Base-by-base conservation (phyloP, 2,113 vertebrate species). In the Gadus chalcogrammus region DNA sequence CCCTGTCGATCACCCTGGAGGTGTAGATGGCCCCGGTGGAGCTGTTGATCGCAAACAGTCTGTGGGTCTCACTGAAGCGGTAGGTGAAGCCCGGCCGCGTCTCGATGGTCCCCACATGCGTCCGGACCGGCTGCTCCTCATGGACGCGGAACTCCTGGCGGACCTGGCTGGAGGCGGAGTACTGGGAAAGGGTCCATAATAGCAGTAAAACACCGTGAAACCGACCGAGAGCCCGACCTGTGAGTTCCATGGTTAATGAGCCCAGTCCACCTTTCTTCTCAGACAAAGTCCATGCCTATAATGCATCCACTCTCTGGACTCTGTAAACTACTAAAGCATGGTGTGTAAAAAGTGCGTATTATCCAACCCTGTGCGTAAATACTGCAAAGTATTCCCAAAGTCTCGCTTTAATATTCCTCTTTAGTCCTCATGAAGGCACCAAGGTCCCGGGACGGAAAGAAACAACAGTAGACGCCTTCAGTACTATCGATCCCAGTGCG, bases 1-100 rank as follows among this genome's bases (percentile, higher is more conserved):
- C 97, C 3, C 97, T 91, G 91, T 99, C 96, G 72, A 99, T 97
- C 85, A 93, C 92, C 1, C 95, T 85, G 0, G 93, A 95, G 63
- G 96, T 98, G 88, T 90, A 93, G 63, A 99, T 93, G 2, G 93
- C 92, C 0, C 97, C 97, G 0, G 95, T 95, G 67, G 91, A 94
- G 77, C 91, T 88, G 81, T 99, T 97, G 59, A 99, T 97, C 24
- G 93, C 67, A 70, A 99, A 99, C 75, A 99, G 93, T 72, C 93
- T 93, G 83, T 99, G 97, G 70, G 84, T 93, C 82, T 99, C 97
- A 79, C 97, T 99, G 83, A 99, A 94, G 27, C 97, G 93, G 88
- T 99, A 99, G 58, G 94, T 95, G 89, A 99, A 99, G 71, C 95
- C 93, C 0, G 94, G 92, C 0, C 93, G 94, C 52, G 96, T 98